Evolutionary conservation across 92 coral and sea anemone species (phyloP).

Genomic region (Bergia puertoricense): DNA sequence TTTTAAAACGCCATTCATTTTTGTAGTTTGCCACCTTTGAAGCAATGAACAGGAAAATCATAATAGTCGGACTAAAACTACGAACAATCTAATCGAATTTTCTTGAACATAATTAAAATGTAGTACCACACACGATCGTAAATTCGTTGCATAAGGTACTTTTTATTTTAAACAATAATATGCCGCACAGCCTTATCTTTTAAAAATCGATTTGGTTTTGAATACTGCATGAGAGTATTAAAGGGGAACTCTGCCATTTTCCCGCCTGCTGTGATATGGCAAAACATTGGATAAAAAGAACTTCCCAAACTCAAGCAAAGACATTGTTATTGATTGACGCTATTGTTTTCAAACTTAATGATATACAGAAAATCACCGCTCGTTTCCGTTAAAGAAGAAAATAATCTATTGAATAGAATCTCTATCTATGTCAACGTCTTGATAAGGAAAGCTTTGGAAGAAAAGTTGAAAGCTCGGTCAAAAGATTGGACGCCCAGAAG

Average conservation of each 20-base stretch:
- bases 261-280: constrained; percentile 35
- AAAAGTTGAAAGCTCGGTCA: background rate
- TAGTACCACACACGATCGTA: background rate
- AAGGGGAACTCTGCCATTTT: constrained; percentile 25
- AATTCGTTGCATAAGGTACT: constrained; percentile 35
- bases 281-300: background rate
- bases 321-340: constrained; percentile 5
- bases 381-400: constrained; percentile 13
- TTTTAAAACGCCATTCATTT: background rate
- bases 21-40: background rate
- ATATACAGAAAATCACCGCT: background rate
- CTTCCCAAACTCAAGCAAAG: background rate
- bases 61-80: background rate
- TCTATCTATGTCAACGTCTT: background rate
- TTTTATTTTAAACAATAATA: background rate
- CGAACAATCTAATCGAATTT: background rate
- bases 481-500: constrained; percentile 21
- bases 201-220: constrained; percentile 23
- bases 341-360: constrained; percentile 4
- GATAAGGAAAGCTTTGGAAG: background rate
- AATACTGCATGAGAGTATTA: constrained; percentile 14
- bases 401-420: background rate
- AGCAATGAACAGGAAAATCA: background rate
- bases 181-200: constrained; percentile 13
- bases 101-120: background rate